These are phyloP conservation scores for Silvanus unidentatus DNA, from an alignment of 2,888 invertebrate genomes.

Conservation along the genomic window DNA sequence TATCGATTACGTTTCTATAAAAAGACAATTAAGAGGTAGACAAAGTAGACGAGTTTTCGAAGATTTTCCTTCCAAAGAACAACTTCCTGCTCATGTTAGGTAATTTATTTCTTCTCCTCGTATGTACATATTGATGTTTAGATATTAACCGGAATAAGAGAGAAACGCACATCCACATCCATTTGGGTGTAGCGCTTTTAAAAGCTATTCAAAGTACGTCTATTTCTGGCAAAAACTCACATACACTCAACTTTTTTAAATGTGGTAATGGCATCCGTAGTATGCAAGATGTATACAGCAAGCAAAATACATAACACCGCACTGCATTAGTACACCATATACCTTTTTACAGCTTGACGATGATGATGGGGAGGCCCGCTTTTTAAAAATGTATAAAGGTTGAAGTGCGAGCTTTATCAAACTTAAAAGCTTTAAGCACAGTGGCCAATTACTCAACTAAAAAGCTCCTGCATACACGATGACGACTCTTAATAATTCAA, in stretches of 20 bases:
- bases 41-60: too few species aligned
- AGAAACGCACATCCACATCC: slow-evolving; percentile 7
- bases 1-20: too few species aligned
- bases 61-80: too few species aligned
- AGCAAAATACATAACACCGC: slow-evolving; percentile 13
- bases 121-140: too few species aligned
- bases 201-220: slow-evolving; percentile 13
- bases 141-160: too few species aligned
- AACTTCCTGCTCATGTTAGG: too few species aligned
- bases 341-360: slow-evolving; percentile 1
- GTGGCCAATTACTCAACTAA: slow-evolving; percentile 47
- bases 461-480: slow-evolving; percentile 46
- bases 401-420: slow-evolving; percentile 43
- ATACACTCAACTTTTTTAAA: slow-evolving; percentile 7
- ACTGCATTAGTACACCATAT: slow-evolving; percentile 5
- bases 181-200: slow-evolving; percentile 14
- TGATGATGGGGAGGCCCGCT: slow-evolving; percentile 17
- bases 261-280: too few species aligned
- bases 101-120: too few species aligned
- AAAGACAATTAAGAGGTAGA: too few species aligned
- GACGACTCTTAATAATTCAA: slow-evolving; percentile 19
- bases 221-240: slow-evolving; percentile 12
- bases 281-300: slow-evolving; percentile 1
- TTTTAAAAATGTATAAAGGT: slow-evolving; percentile 48
- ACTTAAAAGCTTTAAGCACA: slow-evolving; percentile 49